Evolutionary conservation across 2,888 invertebrate genomes (phyloP).

Genomic region (Barypeithes pellucidus): DNA sequence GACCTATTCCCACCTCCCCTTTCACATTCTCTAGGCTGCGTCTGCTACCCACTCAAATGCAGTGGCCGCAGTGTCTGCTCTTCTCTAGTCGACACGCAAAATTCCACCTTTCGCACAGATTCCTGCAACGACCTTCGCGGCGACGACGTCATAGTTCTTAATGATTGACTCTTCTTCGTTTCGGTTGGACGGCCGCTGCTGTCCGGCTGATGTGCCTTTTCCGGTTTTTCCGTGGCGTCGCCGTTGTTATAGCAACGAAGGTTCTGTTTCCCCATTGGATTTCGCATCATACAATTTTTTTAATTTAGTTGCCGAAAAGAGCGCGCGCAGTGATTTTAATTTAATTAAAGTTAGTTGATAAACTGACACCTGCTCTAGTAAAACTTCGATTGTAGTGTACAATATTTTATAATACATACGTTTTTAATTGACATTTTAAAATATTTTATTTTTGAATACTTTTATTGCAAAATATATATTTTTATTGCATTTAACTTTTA

Average conservation of each 20-base stretch:
- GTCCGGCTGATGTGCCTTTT: constrained; percentile 32
- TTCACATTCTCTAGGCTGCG: constrained; percentile 23
- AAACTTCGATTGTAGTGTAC: neutral
- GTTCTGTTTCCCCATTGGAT: constrained; percentile 21
- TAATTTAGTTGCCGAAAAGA: constrained; percentile 11
- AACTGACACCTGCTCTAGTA: constrained; percentile 3
- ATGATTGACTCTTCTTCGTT: constrained; percentile 38
- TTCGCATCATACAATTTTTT: neutral
- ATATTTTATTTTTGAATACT: neutral
- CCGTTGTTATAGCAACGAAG: constrained; percentile 22
- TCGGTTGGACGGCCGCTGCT: constrained; percentile 34
- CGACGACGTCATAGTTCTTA: constrained; percentile 23
- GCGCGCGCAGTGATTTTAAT: constrained; percentile 19
- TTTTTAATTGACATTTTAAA: neutral
- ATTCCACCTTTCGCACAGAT: constrained; percentile 42
- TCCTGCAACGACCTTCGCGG: constrained; percentile 28
- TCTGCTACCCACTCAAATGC: constrained; percentile 29
- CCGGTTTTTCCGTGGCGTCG: constrained; percentile 31
- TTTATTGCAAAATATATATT: neutral
- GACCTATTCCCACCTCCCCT: constrained; percentile 36
- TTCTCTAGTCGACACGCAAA: constrained; percentile 30
- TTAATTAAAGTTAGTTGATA: constrained; percentile 22
- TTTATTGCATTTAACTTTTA: neutral
- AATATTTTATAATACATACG: neutral
- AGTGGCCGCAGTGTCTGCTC: constrained; percentile 23